A percentile compares a stretch with the other conserved stretches of the same genome.
Evolutionary conservation across 2,888 invertebrate genomes (phyloP).

Genomic region (Conus canariensis): DNA sequence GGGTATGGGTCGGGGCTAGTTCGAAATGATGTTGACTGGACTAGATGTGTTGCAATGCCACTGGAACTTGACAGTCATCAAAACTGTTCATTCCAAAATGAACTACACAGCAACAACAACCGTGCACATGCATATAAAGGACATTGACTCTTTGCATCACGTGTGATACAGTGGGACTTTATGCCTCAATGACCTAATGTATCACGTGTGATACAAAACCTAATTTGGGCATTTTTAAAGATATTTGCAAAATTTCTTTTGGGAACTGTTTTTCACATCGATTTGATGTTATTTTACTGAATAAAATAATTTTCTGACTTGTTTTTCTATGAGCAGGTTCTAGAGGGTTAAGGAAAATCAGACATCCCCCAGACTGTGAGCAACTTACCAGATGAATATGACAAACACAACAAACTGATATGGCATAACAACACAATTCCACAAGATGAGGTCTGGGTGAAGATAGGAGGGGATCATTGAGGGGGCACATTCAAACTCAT

Average conservation of each 20-base stretch:
- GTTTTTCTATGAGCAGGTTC: neutral
- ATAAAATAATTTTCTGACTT: neutral
- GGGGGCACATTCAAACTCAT: too few relatives aligned
- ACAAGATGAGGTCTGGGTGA: too few relatives aligned
- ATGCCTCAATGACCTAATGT: neutral
- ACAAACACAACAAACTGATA: too few relatives aligned
- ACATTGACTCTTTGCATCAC: slow-evolving; percentile 11
- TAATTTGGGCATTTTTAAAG: neutral
- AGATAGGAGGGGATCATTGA: too few relatives aligned
- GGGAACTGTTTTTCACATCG: neutral
- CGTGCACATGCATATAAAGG: neutral
- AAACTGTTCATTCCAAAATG: neutral
- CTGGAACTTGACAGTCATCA: neutral
- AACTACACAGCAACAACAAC: slow-evolving; percentile 5
- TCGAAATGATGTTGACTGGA: too few relatives aligned
- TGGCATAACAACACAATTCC: too few relatives aligned
- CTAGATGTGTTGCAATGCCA: neutral
- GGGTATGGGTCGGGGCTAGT: too few relatives aligned
- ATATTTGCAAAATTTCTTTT: too few relatives aligned
- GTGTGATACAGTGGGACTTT: neutral
- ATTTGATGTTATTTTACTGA: neutral
- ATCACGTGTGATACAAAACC: neutral
- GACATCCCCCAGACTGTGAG: too few relatives aligned
- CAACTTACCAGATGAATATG: too few relatives aligned
- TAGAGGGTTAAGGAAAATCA: slow-evolving; percentile 35